Base-by-base conservation (phyloP, 2,888 invertebrate genomes). In the Cryptosula pallasiana region DNA sequence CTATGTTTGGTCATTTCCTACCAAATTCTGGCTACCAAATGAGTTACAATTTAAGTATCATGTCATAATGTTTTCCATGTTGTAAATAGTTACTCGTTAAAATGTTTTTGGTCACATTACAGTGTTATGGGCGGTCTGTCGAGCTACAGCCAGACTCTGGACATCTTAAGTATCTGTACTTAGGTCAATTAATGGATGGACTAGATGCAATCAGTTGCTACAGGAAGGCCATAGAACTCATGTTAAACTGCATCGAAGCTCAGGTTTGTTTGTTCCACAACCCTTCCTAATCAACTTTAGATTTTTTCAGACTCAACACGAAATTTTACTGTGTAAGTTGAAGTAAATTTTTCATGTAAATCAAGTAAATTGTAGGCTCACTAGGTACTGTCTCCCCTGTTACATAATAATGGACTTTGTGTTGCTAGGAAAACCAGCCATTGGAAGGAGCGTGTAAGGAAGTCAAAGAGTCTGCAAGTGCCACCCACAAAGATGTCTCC, bases 151-250 rank as follows among this genome's bases (percentile, higher is more conserved):
- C 86, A 3, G 81, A 85, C 45, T 73, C 77, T 69, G 86, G 86
- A 1, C 81, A 83, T 75, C 75, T 78, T n/a, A 86, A 86, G 75
- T 86, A 84, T 75, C 83, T 86, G 82, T 83, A 83, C 72, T 77
- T 86, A 72, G 86, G 84, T 1, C 86, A 86, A 75, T 77, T 86
- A 72, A 77, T 80, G 74, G 79, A 80, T 36, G 86, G 86, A 1
- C 76, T 79, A 27, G 81, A 84, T 27, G 81, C 86, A 3, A 78
- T 85, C 32, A 74, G 82, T 69, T 84, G 79, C 76, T 86, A 83
- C 74, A 78, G 79, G 73, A 84, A 84, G 73, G 86, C 86, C 13
- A 83, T 86, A 57, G 81, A 85, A 73, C 75, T 86, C 34, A 81
- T 86, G 80, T 71, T 80, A 71, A 78, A 78, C 45, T 54, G 32